These are phyloP conservation scores for Odontothrips loti DNA, from an alignment of 2,888 invertebrate species.

Conservation along the genomic window DNA sequence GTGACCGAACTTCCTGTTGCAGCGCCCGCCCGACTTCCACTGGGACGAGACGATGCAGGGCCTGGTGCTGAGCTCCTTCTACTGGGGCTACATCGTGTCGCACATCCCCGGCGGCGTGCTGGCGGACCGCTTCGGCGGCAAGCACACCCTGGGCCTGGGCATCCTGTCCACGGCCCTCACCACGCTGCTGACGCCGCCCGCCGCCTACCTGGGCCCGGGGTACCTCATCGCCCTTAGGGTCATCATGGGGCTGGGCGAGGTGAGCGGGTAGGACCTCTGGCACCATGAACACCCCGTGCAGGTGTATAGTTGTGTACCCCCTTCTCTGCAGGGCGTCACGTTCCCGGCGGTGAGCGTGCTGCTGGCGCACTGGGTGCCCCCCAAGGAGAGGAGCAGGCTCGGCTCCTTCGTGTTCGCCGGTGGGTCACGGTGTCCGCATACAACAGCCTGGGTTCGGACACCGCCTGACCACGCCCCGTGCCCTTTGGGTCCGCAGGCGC, in stretches of 20 bases:
- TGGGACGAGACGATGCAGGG: conserved; percentile 61
- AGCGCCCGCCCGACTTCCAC: conserved; percentile 49
- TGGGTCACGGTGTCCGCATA: conserved; percentile 36
- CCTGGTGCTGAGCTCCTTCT: conserved; percentile 48
- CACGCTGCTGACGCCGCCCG: conserved; percentile 48
- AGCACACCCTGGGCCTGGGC: conserved; percentile 48
- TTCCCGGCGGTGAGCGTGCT: conserved; percentile 59
- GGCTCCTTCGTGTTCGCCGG: conserved; percentile 60
- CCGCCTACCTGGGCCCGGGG: conserved; percentile 44
- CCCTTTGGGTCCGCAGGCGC: conserved; percentile 43
- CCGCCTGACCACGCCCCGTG: neutral
- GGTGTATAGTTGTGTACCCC: neutral
- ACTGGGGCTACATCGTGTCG: conserved; percentile 50
- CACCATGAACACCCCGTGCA: no score
- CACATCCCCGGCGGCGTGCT: conserved; percentile 50
- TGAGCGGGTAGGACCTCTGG: conserved; percentile 37
- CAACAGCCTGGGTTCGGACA: neutral
- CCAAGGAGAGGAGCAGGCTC: conserved; percentile 54
- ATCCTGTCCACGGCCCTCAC: conserved; percentile 47
- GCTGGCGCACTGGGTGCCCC: conserved; percentile 58
- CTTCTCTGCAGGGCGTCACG: conserved; percentile 51
- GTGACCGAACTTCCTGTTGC: neutral
- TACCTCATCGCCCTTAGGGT: conserved; percentile 46
- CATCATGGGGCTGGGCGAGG: conserved; percentile 50
- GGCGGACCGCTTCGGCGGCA: conserved; percentile 48